A percentile compares a stretch with the other conserved stretches of the same genome.
Conservation (phyloP, 2,888 invertebrate genomes). For the Tenthredo notha region DNA sequence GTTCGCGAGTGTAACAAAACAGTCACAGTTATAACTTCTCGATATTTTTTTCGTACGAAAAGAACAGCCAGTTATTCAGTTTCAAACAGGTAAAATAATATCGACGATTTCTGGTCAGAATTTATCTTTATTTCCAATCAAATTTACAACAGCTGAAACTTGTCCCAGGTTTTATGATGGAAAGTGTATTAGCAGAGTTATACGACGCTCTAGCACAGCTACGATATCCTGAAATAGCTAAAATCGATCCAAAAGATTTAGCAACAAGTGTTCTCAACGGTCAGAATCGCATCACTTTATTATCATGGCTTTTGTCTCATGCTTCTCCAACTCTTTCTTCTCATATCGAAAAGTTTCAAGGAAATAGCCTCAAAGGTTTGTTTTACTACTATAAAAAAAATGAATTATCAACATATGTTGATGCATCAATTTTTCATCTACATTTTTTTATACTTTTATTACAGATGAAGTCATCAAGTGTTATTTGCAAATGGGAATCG, state of each 20-base stretch:
- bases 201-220: slow-evolving; percentile 65
- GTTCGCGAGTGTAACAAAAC: background rate
- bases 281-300: slow-evolving; percentile 64
- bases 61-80: background rate
- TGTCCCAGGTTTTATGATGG: slow-evolving; percentile 23
- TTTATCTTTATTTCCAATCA: background rate
- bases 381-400: background rate
- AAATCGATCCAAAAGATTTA: slow-evolving; percentile 61
- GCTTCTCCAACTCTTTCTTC: slow-evolving; percentile 54
- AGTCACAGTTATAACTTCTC: background rate
- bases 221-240: slow-evolving; percentile 70
- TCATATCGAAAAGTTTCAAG: slow-evolving; percentile 62
- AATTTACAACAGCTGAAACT: background rate
- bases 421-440: background rate
- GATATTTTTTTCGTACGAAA: background rate
- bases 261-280: slow-evolving; percentile 62
- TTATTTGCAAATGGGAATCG: slow-evolving; percentile 69
- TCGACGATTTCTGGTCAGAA: background rate
- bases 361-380: slow-evolving; percentile 63
- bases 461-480: slow-evolving; percentile 65
- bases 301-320: slow-evolving; percentile 67
- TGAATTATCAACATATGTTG: background rate
- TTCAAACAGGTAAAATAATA: background rate
- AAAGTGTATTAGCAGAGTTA: slow-evolving; percentile 61
- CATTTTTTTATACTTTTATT: slow-evolving; percentile 38